Percentiles rank a stretch among this genome's conserved stretches.
phyloP scores from a whole-genome alignment of 2,888 invertebrate genomes.

The Micropterix aruncella region DNA sequence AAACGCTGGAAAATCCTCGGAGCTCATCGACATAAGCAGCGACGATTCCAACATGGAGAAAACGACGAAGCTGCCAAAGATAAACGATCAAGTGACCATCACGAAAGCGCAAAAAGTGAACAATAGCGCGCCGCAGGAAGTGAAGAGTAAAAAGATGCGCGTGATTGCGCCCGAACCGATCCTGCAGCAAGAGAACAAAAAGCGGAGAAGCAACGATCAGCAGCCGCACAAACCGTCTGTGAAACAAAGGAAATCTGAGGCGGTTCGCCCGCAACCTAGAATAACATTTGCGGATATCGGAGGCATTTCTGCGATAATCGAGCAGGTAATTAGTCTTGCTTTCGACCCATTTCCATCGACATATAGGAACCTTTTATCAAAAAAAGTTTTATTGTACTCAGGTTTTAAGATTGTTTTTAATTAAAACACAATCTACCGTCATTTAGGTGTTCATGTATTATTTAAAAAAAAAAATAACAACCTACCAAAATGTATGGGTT shows the following conservation, averaged over 20 bases:
- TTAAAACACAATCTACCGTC: too few species aligned
- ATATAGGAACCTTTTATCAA: too few species aligned
- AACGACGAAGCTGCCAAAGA: constrained; percentile 31
- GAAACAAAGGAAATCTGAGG: background rate
- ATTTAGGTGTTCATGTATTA: too few species aligned
- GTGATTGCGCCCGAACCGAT: constrained; percentile 5
- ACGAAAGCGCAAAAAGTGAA: constrained; percentile 9
- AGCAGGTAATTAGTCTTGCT: too few species aligned
- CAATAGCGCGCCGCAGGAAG: constrained; percentile 23
- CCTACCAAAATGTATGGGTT: too few species aligned
- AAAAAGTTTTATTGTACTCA: too few species aligned
- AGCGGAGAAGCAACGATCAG: background rate
- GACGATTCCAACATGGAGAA: constrained; percentile 28
- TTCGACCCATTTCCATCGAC: too few species aligned
- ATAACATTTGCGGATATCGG: constrained; percentile 65
- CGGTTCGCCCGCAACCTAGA: constrained; percentile 15
- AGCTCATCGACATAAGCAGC: constrained; percentile 34
- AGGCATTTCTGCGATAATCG: constrained; percentile 61
- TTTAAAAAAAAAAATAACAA: too few species aligned
- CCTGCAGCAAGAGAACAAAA: background rate
- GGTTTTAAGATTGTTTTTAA: too few species aligned
- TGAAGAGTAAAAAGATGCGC: constrained; percentile 34
- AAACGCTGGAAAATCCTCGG: constrained; percentile 20
- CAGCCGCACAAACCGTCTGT: background rate
- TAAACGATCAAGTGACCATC: constrained; percentile 35